Conservation (phyloP, 2,888 invertebrate genomes). For the Plusia festucae region DNA sequence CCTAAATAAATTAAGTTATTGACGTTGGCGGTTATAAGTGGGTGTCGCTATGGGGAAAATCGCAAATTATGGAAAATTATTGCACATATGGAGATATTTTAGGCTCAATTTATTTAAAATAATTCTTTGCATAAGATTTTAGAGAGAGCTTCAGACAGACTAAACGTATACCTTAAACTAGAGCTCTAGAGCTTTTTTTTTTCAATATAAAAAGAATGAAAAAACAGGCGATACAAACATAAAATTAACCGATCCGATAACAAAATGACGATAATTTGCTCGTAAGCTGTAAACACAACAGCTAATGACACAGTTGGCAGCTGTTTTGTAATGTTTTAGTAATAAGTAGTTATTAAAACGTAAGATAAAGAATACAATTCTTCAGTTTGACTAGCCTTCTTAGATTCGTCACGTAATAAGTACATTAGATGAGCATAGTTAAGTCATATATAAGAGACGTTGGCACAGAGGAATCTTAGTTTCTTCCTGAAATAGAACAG, state of each 20-base stretch:
- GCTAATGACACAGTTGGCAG: constrained; percentile 35
- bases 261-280: constrained; percentile 25
- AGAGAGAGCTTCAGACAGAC: too few relatives aligned
- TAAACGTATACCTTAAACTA: too few relatives aligned
- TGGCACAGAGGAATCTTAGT: too few relatives aligned
- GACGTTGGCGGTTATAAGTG: neutral
- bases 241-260: constrained; percentile 27
- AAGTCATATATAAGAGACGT: too few relatives aligned
- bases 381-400: constrained; percentile 8
- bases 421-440: too few relatives aligned
- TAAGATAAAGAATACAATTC: constrained; percentile 16
- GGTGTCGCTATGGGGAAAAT: constrained; percentile 1
- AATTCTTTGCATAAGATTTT: too few relatives aligned
- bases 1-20: neutral
- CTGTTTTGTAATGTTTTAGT: constrained; percentile 24
- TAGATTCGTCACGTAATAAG: constrained; percentile 48
- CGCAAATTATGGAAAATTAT: neutral
- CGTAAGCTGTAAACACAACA: constrained; percentile 23
- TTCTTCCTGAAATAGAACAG: too few relatives aligned
- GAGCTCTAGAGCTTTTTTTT: too few relatives aligned
- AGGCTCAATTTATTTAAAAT: neutral
- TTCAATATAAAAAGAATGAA: neutral
- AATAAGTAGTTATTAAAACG: constrained; percentile 19
- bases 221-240: constrained; percentile 20
- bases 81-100: neutral